A percentile compares a stretch with the other conserved stretches of the same genome.
Conservation (phyloP, 2,797 vertebrate species). For the Sandelia bainsii region DNA sequence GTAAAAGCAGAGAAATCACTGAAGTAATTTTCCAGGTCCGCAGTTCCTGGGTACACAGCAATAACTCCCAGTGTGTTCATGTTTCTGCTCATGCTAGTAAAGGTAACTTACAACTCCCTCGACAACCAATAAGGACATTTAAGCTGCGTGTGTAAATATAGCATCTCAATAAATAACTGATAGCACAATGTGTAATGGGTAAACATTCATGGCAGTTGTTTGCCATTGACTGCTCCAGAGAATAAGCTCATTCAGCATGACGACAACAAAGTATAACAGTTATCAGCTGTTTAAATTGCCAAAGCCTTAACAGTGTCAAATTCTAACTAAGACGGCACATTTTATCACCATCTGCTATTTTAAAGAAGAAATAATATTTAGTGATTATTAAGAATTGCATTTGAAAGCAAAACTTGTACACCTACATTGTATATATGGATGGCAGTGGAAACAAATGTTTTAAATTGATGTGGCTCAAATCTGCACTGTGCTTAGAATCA, state of each 20-base stretch:
- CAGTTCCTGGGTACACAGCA: conserved; percentile 45
- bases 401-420: background rate
- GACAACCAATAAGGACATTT: conserved; percentile 7
- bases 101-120: conserved; percentile 15
- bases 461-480: no score
- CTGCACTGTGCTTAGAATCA: no score
- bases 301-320: background rate
- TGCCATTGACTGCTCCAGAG: background rate
- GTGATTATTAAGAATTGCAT: no score
- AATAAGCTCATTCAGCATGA: background rate
- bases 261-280: background rate
- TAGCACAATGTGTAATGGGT: conserved; percentile 2
- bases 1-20: conserved; percentile 45
- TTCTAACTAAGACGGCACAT: background rate
- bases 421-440: background rate
- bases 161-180: conserved; percentile 2
- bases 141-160: conserved; percentile 12
- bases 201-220: background rate
- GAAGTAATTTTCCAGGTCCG: conserved; percentile 53
- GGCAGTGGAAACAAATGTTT: background rate
- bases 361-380: background rate
- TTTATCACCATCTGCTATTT: conserved; percentile 2
- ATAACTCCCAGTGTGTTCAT: conserved; percentile 29
- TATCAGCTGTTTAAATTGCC: background rate
- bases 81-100: conserved; percentile 32